Percentiles rank a stretch among this genome's conserved stretches.
Evolutionary conservation across 2,797 vertebrate species (phyloP).

Genomic region (Melanotaenia parkinsoni): DNA sequence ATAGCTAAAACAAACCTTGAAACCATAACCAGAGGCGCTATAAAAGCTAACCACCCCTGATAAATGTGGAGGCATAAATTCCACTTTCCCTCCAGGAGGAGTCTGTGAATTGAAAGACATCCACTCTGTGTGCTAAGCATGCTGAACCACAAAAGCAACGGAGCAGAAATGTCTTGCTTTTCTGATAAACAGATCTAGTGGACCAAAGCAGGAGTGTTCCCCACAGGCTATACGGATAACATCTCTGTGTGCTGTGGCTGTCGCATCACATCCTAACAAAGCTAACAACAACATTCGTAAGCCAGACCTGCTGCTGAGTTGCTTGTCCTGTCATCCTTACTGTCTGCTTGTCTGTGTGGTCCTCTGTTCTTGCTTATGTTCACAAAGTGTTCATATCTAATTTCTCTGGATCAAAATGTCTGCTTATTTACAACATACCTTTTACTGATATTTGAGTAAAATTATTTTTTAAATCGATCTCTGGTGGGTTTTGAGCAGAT

Average conservation of each 20-base stretch:
- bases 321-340: conserved; percentile 22
- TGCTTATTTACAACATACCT: background rate
- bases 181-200: conserved; percentile 74
- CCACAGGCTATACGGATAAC: conserved; percentile 65
- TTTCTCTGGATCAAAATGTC: background rate
- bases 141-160: conserved; percentile 65
- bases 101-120: conserved; percentile 60
- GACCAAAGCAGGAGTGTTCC: conserved; percentile 68
- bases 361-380: background rate
- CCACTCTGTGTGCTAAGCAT: conserved; percentile 63
- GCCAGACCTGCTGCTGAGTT: conserved; percentile 38
- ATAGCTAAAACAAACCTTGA: conserved; percentile 64
- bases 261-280: conserved; percentile 62
- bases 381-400: background rate
- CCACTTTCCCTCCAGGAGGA: conserved; percentile 60
- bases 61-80: conserved; percentile 72
- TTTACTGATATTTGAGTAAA: background rate
- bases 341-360: conserved; percentile 11
- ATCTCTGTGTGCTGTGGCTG: conserved; percentile 63
- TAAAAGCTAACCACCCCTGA: conserved; percentile 73
- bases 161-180: conserved; percentile 69
- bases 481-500: background rate
- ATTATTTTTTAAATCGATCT: background rate
- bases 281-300: conserved; percentile 61
- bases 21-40: conserved; percentile 59